Conservation (phyloP, 2,797 vertebrate species). For the Gymnodraco acuticeps region DNA sequence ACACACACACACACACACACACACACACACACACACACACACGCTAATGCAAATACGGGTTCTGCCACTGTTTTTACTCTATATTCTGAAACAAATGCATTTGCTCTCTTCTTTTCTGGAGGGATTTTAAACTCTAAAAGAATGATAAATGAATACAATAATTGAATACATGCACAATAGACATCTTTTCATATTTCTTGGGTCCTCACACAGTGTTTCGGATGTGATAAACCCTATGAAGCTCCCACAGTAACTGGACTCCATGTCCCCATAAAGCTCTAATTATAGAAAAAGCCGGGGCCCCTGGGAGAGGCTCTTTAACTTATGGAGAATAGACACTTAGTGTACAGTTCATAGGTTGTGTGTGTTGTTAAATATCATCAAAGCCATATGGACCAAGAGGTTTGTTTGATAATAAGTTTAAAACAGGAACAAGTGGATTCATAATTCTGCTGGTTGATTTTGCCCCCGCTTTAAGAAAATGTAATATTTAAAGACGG, state of each 20-base stretch:
- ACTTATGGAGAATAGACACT: neutral
- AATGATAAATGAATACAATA: neutral
- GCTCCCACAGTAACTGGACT: constrained; percentile 16
- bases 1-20: neutral
- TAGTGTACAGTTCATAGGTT: neutral
- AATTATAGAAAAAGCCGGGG: constrained; percentile 30
- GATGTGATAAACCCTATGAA: constrained; percentile 11
- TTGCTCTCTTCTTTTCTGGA: neutral
- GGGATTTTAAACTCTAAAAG: too few relatives aligned
- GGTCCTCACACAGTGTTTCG: neutral
- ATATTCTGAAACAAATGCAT: neutral
- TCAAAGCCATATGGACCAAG: neutral
- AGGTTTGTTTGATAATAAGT: constrained; percentile 1
- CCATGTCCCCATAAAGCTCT: constrained; percentile 35
- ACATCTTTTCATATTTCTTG: neutral
- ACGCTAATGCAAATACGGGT: constrained; percentile 1
- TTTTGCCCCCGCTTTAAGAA: constrained; percentile 6
- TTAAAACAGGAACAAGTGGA: constrained; percentile 26
- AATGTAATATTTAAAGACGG: constrained; percentile 30
- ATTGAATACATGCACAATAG: neutral
- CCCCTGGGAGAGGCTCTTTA: constrained; percentile 1
- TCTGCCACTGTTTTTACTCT: neutral
- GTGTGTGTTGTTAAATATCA: neutral
- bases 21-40: neutral
- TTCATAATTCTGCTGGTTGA: neutral